Percentiles rank a stretch among this genome's conserved stretches.
Evolutionary conservation across 2,888 invertebrate genomes (phyloP).

Genomic region (Chorisops tibialis): DNA sequence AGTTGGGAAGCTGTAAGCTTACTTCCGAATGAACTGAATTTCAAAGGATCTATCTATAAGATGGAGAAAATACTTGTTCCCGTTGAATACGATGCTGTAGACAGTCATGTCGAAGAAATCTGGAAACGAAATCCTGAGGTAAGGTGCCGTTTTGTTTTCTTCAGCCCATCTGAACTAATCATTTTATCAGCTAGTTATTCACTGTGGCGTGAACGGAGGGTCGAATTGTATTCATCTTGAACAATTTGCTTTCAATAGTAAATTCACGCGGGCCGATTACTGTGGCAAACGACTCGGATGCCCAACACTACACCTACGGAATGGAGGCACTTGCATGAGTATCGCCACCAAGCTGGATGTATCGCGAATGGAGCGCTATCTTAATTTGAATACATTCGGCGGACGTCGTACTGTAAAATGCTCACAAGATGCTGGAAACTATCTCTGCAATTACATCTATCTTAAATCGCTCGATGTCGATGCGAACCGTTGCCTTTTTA

Average conservation of each 20-base stretch:
- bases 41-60: slow-evolving; percentile 50
- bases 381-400: slow-evolving; percentile 4
- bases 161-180: neutral
- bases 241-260: slow-evolving; percentile 48
- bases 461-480: slow-evolving; percentile 66
- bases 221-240: slow-evolving; percentile 46
- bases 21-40: slow-evolving; percentile 49
- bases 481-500: slow-evolving; percentile 60
- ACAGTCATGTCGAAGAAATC: slow-evolving; percentile 57
- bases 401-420: no score
- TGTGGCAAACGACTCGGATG: slow-evolving; percentile 40
- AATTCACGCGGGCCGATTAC: slow-evolving; percentile 46
- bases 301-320: slow-evolving; percentile 38
- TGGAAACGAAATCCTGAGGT: slow-evolving; percentile 66
- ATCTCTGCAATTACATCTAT: slow-evolving; percentile 75
- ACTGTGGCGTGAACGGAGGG: slow-evolving; percentile 48
- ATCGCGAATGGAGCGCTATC: slow-evolving; percentile 49
- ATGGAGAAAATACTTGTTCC: slow-evolving; percentile 59
- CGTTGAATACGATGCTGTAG: slow-evolving; percentile 64
- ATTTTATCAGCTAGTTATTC: slow-evolving; percentile 46
- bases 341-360: slow-evolving; percentile 45
- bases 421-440: slow-evolving; percentile 54
- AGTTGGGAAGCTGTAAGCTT: slow-evolving; percentile 74
- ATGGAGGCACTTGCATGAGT: slow-evolving; percentile 37
- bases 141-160: slow-evolving; percentile 38